Percentiles rank a stretch among this genome's conserved stretches.
Evolutionary conservation across 2,888 invertebrate species (phyloP).

Genomic region (Pachliopta kotzebuea): DNA sequence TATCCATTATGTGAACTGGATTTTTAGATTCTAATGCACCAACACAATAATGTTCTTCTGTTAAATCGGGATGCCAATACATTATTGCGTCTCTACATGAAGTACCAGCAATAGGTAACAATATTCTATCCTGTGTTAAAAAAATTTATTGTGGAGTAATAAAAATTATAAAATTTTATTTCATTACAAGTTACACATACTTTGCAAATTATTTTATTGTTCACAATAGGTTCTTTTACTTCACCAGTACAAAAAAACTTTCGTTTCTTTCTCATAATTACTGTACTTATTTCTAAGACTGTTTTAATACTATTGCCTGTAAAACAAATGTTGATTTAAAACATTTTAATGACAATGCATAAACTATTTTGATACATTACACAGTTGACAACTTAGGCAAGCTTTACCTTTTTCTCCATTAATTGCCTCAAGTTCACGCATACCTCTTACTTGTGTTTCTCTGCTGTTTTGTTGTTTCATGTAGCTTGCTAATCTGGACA

Average conservation of each 20-base stretch:
- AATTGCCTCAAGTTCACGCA: slow-evolving; percentile 73
- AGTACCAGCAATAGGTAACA: slow-evolving; percentile 69
- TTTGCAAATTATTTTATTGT: slow-evolving; percentile 74
- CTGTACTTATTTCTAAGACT: slow-evolving; percentile 67
- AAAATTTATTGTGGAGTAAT: not conserved
- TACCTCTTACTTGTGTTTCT: slow-evolving; percentile 68
- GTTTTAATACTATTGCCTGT: slow-evolving; percentile 73
- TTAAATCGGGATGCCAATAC: slow-evolving; percentile 74
- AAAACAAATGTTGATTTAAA: not conserved
- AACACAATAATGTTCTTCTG: slow-evolving; percentile 73
- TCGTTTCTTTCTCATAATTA: slow-evolving; percentile 73
- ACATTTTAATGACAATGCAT: not conserved
- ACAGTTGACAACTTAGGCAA: too few relatives aligned
- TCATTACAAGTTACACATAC: slow-evolving; percentile 37
- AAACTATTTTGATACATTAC: too few relatives aligned
- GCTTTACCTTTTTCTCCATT: slow-evolving; percentile 67
- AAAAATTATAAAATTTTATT: not conserved
- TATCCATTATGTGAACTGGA: slow-evolving; percentile 66
- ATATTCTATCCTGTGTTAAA: slow-evolving; percentile 58
- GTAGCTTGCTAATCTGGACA: slow-evolving; percentile 60
- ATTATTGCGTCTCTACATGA: slow-evolving; percentile 74
- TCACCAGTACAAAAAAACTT: slow-evolving; percentile 74
- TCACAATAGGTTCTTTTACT: slow-evolving; percentile 75
- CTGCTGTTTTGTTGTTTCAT: slow-evolving; percentile 74
- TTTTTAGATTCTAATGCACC: slow-evolving; percentile 69